These are phyloP conservation scores for Corythornis vintsioides DNA, from an alignment of 2,113 vertebrate genomes.

Conservation along the genomic window DNA sequence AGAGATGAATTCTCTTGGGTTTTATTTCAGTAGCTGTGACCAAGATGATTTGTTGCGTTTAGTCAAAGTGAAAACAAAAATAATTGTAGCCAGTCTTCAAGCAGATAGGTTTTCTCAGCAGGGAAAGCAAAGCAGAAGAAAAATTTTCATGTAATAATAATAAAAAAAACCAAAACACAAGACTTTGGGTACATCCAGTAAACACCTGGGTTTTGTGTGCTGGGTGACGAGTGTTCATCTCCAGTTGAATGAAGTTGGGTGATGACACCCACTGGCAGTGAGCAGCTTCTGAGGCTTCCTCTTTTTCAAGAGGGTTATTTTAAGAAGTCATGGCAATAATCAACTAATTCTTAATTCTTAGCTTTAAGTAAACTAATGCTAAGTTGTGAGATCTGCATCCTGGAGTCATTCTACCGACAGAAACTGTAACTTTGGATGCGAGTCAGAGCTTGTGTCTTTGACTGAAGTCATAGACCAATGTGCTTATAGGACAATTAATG, in stretches of 20 bases:
- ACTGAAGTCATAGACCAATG: background rate
- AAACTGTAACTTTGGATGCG: background rate
- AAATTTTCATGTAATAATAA: background rate
- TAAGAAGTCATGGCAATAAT: background rate
- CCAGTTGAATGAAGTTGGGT: background rate
- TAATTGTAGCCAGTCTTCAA: background rate
- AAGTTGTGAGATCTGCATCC: background rate
- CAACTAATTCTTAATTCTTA: background rate
- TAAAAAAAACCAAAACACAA: background rate
- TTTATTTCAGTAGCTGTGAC: background rate
- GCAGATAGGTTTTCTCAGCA: background rate
- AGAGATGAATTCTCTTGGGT: background rate
- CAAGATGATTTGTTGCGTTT: background rate
- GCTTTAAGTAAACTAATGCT: background rate
- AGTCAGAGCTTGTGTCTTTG: background rate
- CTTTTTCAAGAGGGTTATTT: background rate
- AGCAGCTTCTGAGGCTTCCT: background rate
- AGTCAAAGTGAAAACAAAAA: background rate
- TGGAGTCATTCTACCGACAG: background rate
- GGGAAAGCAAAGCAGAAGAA: background rate
- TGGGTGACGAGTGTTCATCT: background rate
- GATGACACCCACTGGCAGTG: background rate
- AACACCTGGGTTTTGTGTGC: background rate
- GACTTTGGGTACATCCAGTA: background rate
- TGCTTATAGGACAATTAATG: background rate